phyloP scores from a whole-genome alignment of 2,113 vertebrate genomes.

The Prochilodus magdalenae region DNA sequence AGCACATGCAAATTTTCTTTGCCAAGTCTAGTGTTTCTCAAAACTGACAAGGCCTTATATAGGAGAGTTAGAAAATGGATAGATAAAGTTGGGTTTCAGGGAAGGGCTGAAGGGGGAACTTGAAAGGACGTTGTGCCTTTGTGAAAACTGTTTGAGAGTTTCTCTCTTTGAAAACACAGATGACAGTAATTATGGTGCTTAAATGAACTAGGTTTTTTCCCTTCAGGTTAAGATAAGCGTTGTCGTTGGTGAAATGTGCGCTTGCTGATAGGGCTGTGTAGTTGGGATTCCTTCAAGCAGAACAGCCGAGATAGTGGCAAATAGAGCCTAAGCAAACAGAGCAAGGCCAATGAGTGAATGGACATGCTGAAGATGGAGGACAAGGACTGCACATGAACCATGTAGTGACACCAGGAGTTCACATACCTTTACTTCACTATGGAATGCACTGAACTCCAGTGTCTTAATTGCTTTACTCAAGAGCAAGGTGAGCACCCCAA shows the following conservation, averaged over 20 bases:
- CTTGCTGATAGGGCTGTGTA: conserved; percentile 70
- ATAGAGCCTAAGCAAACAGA: conserved; percentile 67
- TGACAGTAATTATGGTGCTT: conserved; percentile 76
- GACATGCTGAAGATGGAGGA: conserved; percentile 59
- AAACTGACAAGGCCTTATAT: background rate
- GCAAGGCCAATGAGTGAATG: conserved; percentile 44
- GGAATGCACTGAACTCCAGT: conserved; percentile 51
- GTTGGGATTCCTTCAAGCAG: conserved; percentile 71
- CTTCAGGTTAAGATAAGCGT: conserved; percentile 73
- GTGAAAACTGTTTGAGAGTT: conserved; percentile 64
- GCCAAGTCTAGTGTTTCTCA: background rate
- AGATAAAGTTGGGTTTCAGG: background rate
- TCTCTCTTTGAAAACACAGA: conserved; percentile 63
- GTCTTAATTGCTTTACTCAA: background rate
- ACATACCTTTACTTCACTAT: conserved; percentile 51
- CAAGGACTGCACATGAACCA: conserved; percentile 63
- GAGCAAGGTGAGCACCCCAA: conserved; percentile 16
- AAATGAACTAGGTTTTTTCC: conserved; percentile 70
- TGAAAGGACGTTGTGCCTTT: conserved; percentile 58
- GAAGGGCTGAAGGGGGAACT: conserved; percentile 28
- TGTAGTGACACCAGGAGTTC: conserved; percentile 50
- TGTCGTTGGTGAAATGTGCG: conserved; percentile 69
- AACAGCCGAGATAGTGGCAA: conserved; percentile 66
- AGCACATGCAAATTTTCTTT: background rate
- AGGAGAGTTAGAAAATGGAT: background rate